phyloP scores from a whole-genome alignment of 92 coral and sea anemone species.

The Phenganax marumi region DNA sequence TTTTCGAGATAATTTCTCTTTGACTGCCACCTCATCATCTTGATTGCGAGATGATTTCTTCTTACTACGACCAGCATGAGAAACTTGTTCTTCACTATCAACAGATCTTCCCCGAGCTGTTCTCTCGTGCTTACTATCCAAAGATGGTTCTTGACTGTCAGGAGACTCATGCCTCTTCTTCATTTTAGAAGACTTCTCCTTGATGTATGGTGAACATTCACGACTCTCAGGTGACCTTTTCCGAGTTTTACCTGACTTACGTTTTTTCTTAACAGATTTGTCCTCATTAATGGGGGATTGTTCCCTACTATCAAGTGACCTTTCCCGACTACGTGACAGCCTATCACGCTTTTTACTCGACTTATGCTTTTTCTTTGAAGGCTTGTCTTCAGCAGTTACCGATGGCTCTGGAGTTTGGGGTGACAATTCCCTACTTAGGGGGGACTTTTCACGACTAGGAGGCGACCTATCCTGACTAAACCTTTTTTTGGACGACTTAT shows the following conservation, averaged over 20 bases:
- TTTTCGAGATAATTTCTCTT: neutral
- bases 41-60: neutral
- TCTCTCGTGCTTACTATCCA: neutral
- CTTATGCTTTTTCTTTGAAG: neutral
- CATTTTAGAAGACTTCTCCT: no score
- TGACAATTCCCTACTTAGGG: neutral
- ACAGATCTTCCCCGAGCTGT: neutral
- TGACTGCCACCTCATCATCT: neutral
- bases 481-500: slow-evolving; percentile 19
- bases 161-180: neutral
- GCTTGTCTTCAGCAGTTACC: neutral
- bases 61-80: neutral
- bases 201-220: no score
- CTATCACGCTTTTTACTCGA: neutral
- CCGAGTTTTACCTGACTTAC: no score
- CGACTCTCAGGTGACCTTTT: no score
- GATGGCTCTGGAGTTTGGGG: slow-evolving; percentile 5
- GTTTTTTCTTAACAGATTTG: neutral
- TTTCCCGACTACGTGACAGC: neutral
- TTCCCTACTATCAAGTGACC: slow-evolving; percentile 16
- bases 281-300: neutral
- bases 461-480: slow-evolving; percentile 24
- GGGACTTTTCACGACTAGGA: slow-evolving; percentile 7
- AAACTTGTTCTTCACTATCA: neutral
- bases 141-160: neutral